Base-by-base conservation (phyloP, 2,113 vertebrate genomes). In the Nannospalax galili region DNA sequence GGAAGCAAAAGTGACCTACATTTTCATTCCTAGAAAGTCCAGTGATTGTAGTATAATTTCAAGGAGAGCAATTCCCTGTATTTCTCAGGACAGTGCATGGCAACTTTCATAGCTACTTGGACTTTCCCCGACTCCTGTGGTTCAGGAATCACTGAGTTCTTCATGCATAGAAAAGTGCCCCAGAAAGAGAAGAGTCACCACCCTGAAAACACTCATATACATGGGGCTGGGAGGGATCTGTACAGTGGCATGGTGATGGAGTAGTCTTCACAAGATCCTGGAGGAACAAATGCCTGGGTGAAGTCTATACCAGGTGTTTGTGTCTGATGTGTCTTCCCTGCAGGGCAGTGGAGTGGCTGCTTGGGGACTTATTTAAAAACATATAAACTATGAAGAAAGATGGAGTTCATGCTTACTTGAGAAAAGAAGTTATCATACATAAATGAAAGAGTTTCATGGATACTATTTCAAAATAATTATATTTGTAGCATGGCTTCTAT, bases 131-230 rank as follows among this genome's bases (percentile, higher is more conserved):
- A 32, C 14, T 28, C 14, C 30, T 3, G 12, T 11, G 30, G 30
- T 35, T 2, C 10, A 69, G 67, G 19, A 45, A 73, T 28, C 26
- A 7, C 20, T 2, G 30, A 10, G n/a, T 32, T 8, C 48, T 11
- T 28, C 32, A 11, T 28, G 40, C 14, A 8, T 37, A 78, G 14
- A 32, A 37, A 62, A 84, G 48, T 32, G 52, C 1, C 35, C 24
- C 0, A 3, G 30, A 84, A 67, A 70, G 15, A 72, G 24, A 16
- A 20, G 24, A 77, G 37, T 7, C 30, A 37, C 14, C 10, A 16
- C 2, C 16, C 45, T 45, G 24, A 56, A n/a, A 65, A 20, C 3
- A 1, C 1, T 28, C 2, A 2, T 20, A 8, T 40, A 7, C 4
- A 52, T 52, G 48, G 4, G 8, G 14, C 9, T 11, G 80, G 19